These are phyloP conservation scores for Phyllotreta cruciferae DNA, from an alignment of 2,888 invertebrate species.

Conservation along the genomic window DNA sequence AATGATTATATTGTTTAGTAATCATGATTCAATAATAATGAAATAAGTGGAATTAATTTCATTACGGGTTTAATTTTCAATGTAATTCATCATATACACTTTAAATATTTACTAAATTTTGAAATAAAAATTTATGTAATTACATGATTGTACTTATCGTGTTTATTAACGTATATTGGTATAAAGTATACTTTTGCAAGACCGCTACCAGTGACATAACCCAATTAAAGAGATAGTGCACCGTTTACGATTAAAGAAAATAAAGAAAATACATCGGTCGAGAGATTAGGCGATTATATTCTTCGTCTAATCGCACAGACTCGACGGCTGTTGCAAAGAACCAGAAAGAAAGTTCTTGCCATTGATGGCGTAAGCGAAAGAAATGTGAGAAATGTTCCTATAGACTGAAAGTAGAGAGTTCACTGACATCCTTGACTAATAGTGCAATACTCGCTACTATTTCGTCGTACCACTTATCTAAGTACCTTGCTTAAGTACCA, in stretches of 20 bases:
- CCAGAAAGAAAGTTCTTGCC: slow-evolving; percentile 42
- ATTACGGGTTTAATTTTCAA: too few species aligned
- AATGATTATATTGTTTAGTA: too few species aligned
- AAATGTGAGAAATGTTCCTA: slow-evolving; percentile 62
- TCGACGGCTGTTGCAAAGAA: slow-evolving; percentile 20
- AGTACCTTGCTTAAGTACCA: slow-evolving; percentile 23
- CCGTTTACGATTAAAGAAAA: slow-evolving; percentile 3
- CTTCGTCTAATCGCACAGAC: not conserved
- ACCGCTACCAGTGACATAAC: slow-evolving; percentile 1
- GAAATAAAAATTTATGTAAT: too few species aligned
- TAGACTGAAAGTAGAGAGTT: slow-evolving; percentile 61
- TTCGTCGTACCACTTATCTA: slow-evolving; percentile 49
- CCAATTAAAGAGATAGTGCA: slow-evolving; percentile 3
- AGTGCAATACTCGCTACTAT: slow-evolving; percentile 44
- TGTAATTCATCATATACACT: too few species aligned
- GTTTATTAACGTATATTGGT: too few species aligned
- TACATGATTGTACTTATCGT: too few species aligned
- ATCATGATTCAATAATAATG: too few species aligned
- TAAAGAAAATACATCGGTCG: slow-evolving; percentile 1
- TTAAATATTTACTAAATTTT: too few species aligned
- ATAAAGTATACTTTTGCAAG: not conserved
- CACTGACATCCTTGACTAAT: slow-evolving; percentile 47
- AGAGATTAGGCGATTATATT: not conserved
- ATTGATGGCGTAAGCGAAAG: slow-evolving; percentile 62
- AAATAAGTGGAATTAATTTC: too few species aligned